Conservation (phyloP, 2,888 invertebrate genomes). For the Conchocele bisecta region DNA sequence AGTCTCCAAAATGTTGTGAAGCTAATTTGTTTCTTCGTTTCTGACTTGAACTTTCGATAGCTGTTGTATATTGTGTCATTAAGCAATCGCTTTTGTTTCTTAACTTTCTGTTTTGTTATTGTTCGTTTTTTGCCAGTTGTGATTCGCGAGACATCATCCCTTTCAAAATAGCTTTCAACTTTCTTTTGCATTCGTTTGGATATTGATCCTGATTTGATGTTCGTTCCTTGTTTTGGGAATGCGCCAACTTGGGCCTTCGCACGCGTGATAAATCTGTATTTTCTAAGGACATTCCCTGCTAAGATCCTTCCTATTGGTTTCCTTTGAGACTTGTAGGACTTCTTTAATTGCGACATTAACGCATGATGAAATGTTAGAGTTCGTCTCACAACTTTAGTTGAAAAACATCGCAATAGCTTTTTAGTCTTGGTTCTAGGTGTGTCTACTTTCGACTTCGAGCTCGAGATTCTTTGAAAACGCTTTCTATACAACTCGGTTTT, state of each 20-base stretch:
- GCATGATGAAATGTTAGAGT: slow-evolving; percentile 16
- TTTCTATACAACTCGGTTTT: slow-evolving; percentile 13
- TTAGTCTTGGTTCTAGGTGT: slow-evolving; percentile 2
- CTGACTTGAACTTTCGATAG: slow-evolving; percentile 37
- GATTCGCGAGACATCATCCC: slow-evolving; percentile 42
- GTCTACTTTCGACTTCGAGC: background rate
- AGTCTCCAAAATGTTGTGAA: slow-evolving; percentile 38
- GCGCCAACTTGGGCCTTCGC: background rate
- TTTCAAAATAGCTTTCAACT: slow-evolving; percentile 35
- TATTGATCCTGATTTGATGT: background rate
- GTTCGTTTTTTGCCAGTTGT: slow-evolving; percentile 32
- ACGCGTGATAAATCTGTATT: slow-evolving; percentile 9
- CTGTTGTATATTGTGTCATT: slow-evolving; percentile 31
- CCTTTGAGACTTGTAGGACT: background rate
- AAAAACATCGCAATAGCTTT: background rate
- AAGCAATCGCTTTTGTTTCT: slow-evolving; percentile 36
- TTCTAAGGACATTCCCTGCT: slow-evolving; percentile 2
- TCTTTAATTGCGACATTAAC: background rate
- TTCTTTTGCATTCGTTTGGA: background rate
- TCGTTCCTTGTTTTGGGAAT: background rate
- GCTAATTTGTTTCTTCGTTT: slow-evolving; percentile 9
- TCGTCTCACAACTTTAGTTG: background rate
- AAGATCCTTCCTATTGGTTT: background rate
- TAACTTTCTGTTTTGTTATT: slow-evolving; percentile 26
- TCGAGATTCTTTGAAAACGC: slow-evolving; percentile 4